These are phyloP conservation scores for Capreolus pygargus DNA, from an alignment of 2,113 vertebrate species.

Conservation along the genomic window DNA sequence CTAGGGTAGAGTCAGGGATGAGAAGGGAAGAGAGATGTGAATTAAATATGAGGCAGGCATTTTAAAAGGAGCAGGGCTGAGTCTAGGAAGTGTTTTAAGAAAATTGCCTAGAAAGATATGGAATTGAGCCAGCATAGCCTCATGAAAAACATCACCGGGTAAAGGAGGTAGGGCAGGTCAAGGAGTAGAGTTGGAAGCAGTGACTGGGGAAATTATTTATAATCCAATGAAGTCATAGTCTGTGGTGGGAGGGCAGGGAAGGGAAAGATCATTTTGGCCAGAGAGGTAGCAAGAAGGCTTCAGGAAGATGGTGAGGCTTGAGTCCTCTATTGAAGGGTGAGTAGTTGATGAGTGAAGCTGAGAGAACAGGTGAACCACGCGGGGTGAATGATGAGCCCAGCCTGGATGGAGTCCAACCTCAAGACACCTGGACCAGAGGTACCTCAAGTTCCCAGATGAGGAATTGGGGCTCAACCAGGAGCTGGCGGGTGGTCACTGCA, in stretches of 20 bases:
- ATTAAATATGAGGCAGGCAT: not conserved
- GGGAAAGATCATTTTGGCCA: not conserved
- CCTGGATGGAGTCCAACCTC: not conserved
- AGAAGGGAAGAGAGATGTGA: not conserved
- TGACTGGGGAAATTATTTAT: not conserved
- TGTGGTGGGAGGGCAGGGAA: not conserved
- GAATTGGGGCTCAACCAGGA: not conserved
- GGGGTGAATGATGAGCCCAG: not conserved
- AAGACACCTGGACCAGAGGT: not conserved
- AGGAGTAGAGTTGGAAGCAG: not conserved
- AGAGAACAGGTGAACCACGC: too few species aligned
- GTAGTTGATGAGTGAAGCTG: not conserved
- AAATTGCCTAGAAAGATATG: not conserved
- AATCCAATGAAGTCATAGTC: not conserved
- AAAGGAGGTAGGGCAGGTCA: not conserved
- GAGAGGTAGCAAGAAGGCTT: not conserved
- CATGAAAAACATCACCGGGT: not conserved
- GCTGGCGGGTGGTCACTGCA: too few species aligned
- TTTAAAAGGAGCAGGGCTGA: not conserved
- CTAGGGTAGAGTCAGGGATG: not conserved
- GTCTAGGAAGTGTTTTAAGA: conserved; percentile 16
- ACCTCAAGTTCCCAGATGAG: not conserved
- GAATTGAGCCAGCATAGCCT: not conserved
- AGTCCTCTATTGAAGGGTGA: not conserved
- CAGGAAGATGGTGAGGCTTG: not conserved